phyloP scores from a whole-genome alignment of 2,888 invertebrate species.

The Amphimallon solstitiale region DNA sequence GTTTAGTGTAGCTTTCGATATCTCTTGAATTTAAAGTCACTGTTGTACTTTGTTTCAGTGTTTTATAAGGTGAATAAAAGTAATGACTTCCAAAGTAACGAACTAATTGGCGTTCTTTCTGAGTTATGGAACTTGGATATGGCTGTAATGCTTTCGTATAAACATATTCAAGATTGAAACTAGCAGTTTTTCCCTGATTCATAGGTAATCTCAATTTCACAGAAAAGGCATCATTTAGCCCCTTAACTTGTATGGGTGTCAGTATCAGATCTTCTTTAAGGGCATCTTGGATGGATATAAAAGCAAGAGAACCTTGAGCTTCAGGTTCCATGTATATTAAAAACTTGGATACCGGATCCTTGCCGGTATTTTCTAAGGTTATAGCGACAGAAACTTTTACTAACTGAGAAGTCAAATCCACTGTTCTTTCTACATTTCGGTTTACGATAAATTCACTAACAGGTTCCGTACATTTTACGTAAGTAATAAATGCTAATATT shows the following conservation, averaged over 20 bases:
- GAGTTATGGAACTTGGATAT: slow-evolving; percentile 88
- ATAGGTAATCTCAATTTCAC: slow-evolving; percentile 69
- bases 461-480: slow-evolving; percentile 52
- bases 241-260: slow-evolving; percentile 58
- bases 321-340: slow-evolving; percentile 76
- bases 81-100: slow-evolving; percentile 87
- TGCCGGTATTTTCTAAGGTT: slow-evolving; percentile 85
- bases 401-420: slow-evolving; percentile 90
- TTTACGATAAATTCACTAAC: slow-evolving; percentile 72
- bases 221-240: slow-evolving; percentile 57
- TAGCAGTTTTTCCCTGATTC: slow-evolving; percentile 68
- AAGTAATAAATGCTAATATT: slow-evolving; percentile 20
- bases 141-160: slow-evolving; percentile 82
- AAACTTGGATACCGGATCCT: slow-evolving; percentile 75
- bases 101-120: slow-evolving; percentile 94
- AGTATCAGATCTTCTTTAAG: slow-evolving; percentile 68
- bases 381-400: slow-evolving; percentile 85
- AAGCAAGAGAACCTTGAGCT: slow-evolving; percentile 75
- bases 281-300: slow-evolving; percentile 75
- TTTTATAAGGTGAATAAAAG: slow-evolving; percentile 84
- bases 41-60: slow-evolving; percentile 82
- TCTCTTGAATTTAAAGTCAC: slow-evolving; percentile 81
- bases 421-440: slow-evolving; percentile 84
- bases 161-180: slow-evolving; percentile 76
- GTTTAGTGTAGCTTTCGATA: slow-evolving; percentile 83